A percentile compares a stretch with the other conserved stretches of the same genome.
phyloP scores from a whole-genome alignment of 2,888 invertebrate genomes.

The Dryomyza anilis region DNA sequence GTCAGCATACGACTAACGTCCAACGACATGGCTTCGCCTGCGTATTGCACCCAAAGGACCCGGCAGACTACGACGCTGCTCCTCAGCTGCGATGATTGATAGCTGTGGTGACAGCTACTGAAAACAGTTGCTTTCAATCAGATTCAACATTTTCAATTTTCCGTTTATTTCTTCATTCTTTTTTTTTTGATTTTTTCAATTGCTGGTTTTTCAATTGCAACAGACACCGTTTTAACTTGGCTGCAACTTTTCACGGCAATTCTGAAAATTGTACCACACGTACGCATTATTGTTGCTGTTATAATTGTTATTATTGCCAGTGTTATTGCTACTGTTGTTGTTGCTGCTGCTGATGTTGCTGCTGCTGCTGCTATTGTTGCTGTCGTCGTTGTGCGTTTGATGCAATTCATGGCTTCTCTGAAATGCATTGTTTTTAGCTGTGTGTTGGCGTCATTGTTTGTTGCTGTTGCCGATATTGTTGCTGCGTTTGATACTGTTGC shows the following conservation, averaged over 20 bases:
- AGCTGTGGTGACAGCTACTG: slow-evolving; percentile 37
- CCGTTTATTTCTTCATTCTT: background rate
- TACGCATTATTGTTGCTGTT: background rate
- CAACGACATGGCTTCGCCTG: slow-evolving; percentile 7
- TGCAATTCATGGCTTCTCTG: background rate
- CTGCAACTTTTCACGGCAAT: slow-evolving; percentile 11
- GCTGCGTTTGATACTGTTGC: too few relatives aligned
- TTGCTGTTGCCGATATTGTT: too few relatives aligned
- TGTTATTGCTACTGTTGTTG: background rate
- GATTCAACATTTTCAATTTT: slow-evolving; percentile 9
- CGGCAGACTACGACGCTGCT: too few relatives aligned
- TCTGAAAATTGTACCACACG: slow-evolving; percentile 8
- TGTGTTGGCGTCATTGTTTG: background rate
- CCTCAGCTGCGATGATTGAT: slow-evolving; percentile 50
- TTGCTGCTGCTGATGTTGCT: too few relatives aligned
- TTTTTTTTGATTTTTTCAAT: background rate
- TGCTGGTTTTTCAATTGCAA: background rate
- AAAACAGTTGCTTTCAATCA: slow-evolving; percentile 14
- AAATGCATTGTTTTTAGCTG: background rate
- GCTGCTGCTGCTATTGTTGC: too few relatives aligned
- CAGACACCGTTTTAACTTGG: too few relatives aligned
- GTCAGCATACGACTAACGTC: too few relatives aligned
- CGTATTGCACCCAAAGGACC: slow-evolving; percentile 38
- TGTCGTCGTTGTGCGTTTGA: too few relatives aligned
- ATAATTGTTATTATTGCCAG: slow-evolving; percentile 5